Conservation (phyloP, 2,797 vertebrate genomes). For the Catostomus latipinnis region DNA sequence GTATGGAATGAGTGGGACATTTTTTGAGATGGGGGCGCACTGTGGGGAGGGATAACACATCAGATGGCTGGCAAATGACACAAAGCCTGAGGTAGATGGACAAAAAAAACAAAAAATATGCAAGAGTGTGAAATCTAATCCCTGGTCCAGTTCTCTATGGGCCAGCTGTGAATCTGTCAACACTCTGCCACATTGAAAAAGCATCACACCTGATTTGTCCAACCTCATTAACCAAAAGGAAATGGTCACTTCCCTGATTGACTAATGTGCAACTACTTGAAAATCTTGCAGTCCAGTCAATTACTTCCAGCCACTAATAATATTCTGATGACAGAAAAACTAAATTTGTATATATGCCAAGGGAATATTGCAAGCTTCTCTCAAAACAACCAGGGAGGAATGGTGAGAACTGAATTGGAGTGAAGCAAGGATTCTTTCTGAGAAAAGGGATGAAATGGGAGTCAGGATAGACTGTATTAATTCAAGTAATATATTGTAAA, state of each 20-base stretch:
- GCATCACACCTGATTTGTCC: slow-evolving; percentile 36
- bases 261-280: slow-evolving; percentile 14
- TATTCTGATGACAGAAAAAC: neutral
- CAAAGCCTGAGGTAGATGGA: slow-evolving; percentile 60
- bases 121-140: slow-evolving; percentile 49
- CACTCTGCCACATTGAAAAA: slow-evolving; percentile 36
- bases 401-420: slow-evolving; percentile 14
- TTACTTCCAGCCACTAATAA: neutral
- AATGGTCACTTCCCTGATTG: neutral
- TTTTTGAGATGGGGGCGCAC: slow-evolving; percentile 18
- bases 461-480: neutral
- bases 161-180: slow-evolving; percentile 47
- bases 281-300: neutral
- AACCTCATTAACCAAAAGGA: slow-evolving; percentile 7
- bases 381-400: neutral
- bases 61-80: slow-evolving; percentile 53
- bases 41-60: slow-evolving; percentile 37
- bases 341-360: too few species aligned
- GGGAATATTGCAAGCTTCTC: neutral
- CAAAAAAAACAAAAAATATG: slow-evolving; percentile 31
- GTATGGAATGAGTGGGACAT: slow-evolving; percentile 10
- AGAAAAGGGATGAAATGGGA: neutral
- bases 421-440: neutral
- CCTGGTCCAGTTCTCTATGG: slow-evolving; percentile 47
- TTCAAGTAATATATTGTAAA: slow-evolving; percentile 9